A percentile compares a stretch with the other conserved stretches of the same genome.
Evolutionary conservation across 2,797 vertebrate species (phyloP).

Genomic region (Amphiprion clarkii): DNA sequence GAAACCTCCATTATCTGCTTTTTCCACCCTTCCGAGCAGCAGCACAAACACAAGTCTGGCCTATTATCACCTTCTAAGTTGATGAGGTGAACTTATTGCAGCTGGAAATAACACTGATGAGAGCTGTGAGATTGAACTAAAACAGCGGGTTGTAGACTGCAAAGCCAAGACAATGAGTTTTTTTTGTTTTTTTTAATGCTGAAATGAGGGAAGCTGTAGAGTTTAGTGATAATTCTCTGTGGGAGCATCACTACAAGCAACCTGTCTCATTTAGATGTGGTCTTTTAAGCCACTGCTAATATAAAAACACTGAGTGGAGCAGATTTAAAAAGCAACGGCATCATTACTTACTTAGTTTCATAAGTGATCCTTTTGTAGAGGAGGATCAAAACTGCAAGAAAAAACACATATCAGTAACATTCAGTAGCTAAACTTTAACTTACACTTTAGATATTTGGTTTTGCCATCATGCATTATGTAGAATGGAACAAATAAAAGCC

Average conservation of each 20-base stretch:
- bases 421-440: no score
- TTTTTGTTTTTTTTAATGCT: not conserved
- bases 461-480: no score
- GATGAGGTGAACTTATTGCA: not conserved
- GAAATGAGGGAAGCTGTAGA: not conserved
- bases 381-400: no score
- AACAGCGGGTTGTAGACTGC: not conserved
- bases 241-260: not conserved
- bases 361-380: not conserved
- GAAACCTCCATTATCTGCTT: not conserved
- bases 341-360: not conserved
- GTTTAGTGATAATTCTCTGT: not conserved
- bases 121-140: not conserved
- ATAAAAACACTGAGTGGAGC: not conserved
- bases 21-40: not conserved
- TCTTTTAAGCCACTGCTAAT: not conserved
- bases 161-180: not conserved
- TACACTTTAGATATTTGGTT: no score
- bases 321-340: not conserved
- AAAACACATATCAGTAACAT: no score
- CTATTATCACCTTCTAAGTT: not conserved
- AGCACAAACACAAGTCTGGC: not conserved
- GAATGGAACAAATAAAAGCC: no score
- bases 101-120: not conserved
- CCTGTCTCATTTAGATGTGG: not conserved